These are phyloP conservation scores for Oplegnathus fasciatus DNA, from an alignment of 2,113 vertebrate species.

Conservation along the genomic window DNA sequence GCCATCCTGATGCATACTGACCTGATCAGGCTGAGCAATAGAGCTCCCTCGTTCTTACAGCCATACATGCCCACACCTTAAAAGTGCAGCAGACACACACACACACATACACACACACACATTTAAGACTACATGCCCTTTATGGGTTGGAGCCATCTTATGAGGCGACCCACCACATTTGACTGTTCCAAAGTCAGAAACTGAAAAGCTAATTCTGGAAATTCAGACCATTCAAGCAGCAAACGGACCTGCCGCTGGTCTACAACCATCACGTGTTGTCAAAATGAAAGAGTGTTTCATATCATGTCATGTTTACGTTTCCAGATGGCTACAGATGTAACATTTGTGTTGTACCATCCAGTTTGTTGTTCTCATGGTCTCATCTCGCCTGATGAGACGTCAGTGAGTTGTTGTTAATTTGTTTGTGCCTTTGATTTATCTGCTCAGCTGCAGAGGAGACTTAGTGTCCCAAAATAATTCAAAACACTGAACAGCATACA, in stretches of 20 bases:
- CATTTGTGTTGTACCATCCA: slow-evolving; percentile 43
- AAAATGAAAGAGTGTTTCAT: slow-evolving; percentile 61
- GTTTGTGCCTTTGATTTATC: slow-evolving; percentile 88
- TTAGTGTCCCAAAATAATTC: slow-evolving; percentile 35
- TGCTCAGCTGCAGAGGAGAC: slow-evolving; percentile 65
- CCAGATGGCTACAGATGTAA: slow-evolving; percentile 43
- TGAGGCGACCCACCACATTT: slow-evolving; percentile 58
- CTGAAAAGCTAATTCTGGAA: slow-evolving; percentile 50
- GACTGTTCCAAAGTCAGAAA: slow-evolving; percentile 68
- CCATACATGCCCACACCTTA: slow-evolving; percentile 83
- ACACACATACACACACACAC: slow-evolving; percentile 48
- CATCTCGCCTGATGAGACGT: slow-evolving; percentile 47
- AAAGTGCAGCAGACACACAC: slow-evolving; percentile 59
- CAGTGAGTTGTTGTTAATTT: slow-evolving; percentile 85
- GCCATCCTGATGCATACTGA: slow-evolving; percentile 76
- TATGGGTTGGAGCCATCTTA: slow-evolving; percentile 66
- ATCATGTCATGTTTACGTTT: slow-evolving; percentile 71
- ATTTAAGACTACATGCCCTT: slow-evolving; percentile 67
- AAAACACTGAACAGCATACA: not conserved
- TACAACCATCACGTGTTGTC: slow-evolving; percentile 45
- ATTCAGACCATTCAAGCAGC: slow-evolving; percentile 28
- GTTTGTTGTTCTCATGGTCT: slow-evolving; percentile 62
- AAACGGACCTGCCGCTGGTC: slow-evolving; percentile 39
- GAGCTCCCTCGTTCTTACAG: slow-evolving; percentile 79
- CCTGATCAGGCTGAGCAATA: slow-evolving; percentile 73